Percentiles rank a stretch among this genome's conserved stretches.
phyloP scores from a whole-genome alignment of 2,888 invertebrate species.

The Drosophila buzzatii region DNA sequence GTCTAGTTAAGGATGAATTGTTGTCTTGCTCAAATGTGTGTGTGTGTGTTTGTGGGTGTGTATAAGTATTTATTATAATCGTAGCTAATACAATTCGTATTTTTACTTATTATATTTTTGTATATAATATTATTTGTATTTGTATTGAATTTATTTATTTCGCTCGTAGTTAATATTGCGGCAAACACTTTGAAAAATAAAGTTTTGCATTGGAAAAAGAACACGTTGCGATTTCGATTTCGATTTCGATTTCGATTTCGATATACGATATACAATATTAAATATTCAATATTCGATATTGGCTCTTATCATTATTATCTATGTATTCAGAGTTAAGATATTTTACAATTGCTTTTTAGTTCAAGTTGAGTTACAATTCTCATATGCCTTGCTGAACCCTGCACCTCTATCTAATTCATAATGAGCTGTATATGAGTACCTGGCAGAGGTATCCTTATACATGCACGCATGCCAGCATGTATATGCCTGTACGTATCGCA shows the following conservation, averaged over 20 bases:
- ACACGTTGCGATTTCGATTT: conserved; percentile 40
- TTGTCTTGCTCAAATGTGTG: neutral
- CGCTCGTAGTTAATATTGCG: conserved; percentile 50
- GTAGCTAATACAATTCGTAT: conserved; percentile 56
- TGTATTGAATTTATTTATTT: conserved; percentile 17
- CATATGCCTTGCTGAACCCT: conserved; percentile 33
- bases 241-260: conserved; percentile 33
- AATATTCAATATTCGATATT: conserved; percentile 26
- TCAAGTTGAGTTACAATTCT: conserved; percentile 43
- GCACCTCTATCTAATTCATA: conserved; percentile 19
- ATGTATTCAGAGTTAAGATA: conserved; percentile 43
- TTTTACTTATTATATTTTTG: conserved; percentile 12
- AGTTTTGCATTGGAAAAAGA: conserved; percentile 63
- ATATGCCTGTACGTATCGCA: conserved; percentile 52
- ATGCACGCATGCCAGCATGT: neutral
- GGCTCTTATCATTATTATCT: conserved; percentile 8
- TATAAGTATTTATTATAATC: conserved; percentile 36
- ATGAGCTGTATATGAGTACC: conserved; percentile 26
- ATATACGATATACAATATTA: conserved; percentile 14
- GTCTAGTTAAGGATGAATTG: conserved; percentile 48
- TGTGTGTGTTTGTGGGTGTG: neutral
- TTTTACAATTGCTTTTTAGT: conserved; percentile 73
- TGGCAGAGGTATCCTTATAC: conserved; percentile 7
- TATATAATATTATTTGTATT: conserved; percentile 7
- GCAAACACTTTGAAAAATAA: conserved; percentile 78